A percentile compares a stretch with the other conserved stretches of the same genome.
These are phyloP conservation scores for Drosophila sproati DNA, from an alignment of 1,140 invertebrate genomes.

Conservation along the genomic window DNA sequence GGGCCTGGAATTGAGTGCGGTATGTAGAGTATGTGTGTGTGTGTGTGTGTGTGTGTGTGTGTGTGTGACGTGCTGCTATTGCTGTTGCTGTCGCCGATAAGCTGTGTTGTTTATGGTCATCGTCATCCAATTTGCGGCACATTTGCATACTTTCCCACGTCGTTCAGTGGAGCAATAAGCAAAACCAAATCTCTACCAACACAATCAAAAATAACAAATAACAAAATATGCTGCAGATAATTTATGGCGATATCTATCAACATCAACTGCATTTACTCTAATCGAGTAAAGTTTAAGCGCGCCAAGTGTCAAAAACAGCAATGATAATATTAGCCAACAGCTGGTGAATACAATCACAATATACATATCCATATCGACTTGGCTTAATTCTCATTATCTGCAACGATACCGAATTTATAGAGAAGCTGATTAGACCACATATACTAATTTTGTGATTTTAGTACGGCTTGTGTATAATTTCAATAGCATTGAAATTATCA, in stretches of 20 bases:
- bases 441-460: neutral
- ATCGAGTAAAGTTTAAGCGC: constrained; percentile 20
- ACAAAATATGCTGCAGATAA: constrained; percentile 51
- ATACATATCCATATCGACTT: neutral
- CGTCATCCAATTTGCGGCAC: constrained; percentile 64
- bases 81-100: constrained; percentile 49
- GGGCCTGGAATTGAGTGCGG: neutral
- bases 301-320: neutral
- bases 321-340: no score
- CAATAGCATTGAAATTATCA: no score
- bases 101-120: constrained; percentile 65
- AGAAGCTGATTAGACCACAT: neutral
- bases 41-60: constrained; percentile 8
- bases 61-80: constrained; percentile 9
- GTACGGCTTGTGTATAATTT: neutral
- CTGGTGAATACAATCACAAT: no score
- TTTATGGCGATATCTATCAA: neutral
- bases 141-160: constrained; percentile 82
- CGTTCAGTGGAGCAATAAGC: constrained; percentile 34
- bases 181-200: constrained; percentile 34
- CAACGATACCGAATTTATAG: no score
- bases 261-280: neutral
- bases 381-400: no score
- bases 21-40: constrained; percentile 26
- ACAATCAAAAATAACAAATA: constrained; percentile 31